Evolutionary conservation across 1,140 invertebrate genomes (phyloP), one percentile per base, ranked within the genome.

Genomic region (Rhizoglyphus robini): DNA sequence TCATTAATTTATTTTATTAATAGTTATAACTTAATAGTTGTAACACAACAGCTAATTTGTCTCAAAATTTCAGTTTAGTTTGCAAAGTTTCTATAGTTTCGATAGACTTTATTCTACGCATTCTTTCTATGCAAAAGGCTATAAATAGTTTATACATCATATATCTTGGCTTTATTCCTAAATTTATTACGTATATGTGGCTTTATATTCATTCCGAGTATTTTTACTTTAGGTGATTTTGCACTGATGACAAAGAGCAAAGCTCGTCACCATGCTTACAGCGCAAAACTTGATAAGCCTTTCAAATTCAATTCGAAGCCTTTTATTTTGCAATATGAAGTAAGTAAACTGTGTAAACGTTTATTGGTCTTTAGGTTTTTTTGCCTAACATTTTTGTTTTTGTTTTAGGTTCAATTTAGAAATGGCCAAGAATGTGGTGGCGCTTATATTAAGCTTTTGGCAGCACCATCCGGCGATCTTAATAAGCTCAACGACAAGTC

Each of bases 371-470:
- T 88, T 92, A 59, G 82, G 75, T 54, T 79, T 84, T 34, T 23
- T 62, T 58, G 31, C 18, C 23, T 13, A 30, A 34, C 49, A 23
- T 30, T 38, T 60, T 36, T 58, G n/a, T n/a, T n/a, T n/a, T n/a
- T n/a, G n/a, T n/a, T 59, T 64, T 81, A 72, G 46, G 81, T 82
- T 13, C 77, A 77, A 66, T 82, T 82, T 65, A 85, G 96, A 83
- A 91, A 96, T 74, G 93, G 93, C 2, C 92, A 97, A 79, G 94
- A 98, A 77, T 99, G 96, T 79, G 96, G 96, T 57, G 96, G 96
- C 18, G 93, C 93, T 11, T 99, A 99, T 76, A 76, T 99, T 0
- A 99, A 99, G 78, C 80, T 99, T 20, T 76, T 98, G 18, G 76
- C 78, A 30, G 74, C 79, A 38, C 80, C 83, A 48, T 81, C 83